Base-by-base conservation (phyloP, 2,797 vertebrate species). In the Cyclura pinguis region DNA sequence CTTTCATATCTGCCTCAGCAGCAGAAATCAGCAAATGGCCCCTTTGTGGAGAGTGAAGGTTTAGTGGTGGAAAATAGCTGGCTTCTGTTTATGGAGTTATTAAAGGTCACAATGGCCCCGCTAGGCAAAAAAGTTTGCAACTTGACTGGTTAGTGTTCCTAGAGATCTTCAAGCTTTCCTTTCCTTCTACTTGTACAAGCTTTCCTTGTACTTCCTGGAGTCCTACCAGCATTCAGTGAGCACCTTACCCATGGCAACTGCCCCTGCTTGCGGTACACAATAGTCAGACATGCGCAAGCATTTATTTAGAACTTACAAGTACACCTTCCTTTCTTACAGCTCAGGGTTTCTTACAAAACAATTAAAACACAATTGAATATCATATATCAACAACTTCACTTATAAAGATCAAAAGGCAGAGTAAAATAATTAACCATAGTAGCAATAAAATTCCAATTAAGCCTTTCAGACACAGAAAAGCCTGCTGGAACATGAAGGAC, bases 281-380 rank as follows among this genome's bases (percentile, higher is more conserved):
- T n/a, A 24, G 64, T 50, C 24, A 77, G 38, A 38, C 2, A 55
- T n/a, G 38, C n/a, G 20, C 10, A 69, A 57, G 50, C 9, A 67
- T 50, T 87, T 38, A 62, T 78, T 80, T 52, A 32, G 72, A 73
- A 52, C 47, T 14, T 69, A 20, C 47, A 52, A 47, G 62, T 59
- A 86, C n/a, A 6, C 84, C 5, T 10, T 55, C 57, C 57, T 55
- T 24, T 72, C 32, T 52, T 64, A 72, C 64, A 50, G 27, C 80
- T n/a, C 10, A 52, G 52, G 14, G n/a, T 52, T n/a, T 18, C 27
- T 74, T 84, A 16, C 55, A 84, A 84, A 83, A 74, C 24, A 83
- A 83, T 84, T 89, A 84, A 89, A 84, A 74, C 38, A 55, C 27
- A 88, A 22, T 84, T 59, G 74, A 35, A n/a, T 59, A 32, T 32